phyloP scores from a whole-genome alignment of 2,888 invertebrate species.

The Emmelina monodactyla region DNA sequence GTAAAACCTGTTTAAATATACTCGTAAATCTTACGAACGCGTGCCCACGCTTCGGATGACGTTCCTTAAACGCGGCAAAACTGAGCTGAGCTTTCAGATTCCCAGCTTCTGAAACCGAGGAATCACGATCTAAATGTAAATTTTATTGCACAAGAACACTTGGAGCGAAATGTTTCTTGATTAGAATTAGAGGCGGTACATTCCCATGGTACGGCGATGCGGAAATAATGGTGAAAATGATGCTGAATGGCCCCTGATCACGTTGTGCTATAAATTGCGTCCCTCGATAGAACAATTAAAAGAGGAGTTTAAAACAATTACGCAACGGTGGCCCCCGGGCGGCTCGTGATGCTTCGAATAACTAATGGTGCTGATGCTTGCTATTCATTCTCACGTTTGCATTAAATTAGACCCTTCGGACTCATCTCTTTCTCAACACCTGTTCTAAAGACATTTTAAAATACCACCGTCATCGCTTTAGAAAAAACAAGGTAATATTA shows the following conservation, averaged over 20 bases:
- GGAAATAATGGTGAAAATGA: conserved; percentile 59
- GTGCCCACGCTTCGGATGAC: conserved; percentile 44
- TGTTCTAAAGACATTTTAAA: no score
- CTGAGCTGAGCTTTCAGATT: background rate
- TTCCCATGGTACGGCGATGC: conserved; percentile 51
- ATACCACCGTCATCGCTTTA: no score
- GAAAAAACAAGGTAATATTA: no score
- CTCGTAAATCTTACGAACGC: conserved; percentile 55
- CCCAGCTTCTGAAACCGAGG: conserved; percentile 11
- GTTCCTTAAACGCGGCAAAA: conserved; percentile 12
- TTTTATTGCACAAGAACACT: conserved; percentile 31
- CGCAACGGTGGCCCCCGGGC: conserved; percentile 54
- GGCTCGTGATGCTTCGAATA: conserved; percentile 41
- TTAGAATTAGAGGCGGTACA: conserved; percentile 49
- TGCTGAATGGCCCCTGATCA: conserved; percentile 52
- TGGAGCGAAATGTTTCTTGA: conserved; percentile 25
- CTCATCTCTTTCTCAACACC: no score
- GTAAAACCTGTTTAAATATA: conserved; percentile 61
- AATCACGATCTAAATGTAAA: conserved; percentile 22
- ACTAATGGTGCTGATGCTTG: no score
- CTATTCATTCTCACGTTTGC: no score
- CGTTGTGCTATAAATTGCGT: conserved; percentile 57
- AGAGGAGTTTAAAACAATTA: conserved; percentile 66
- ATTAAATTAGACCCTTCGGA: no score
- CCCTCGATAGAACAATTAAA: conserved; percentile 65